phyloP scores from a whole-genome alignment of 1,140 invertebrate genomes.

The Colletes latitarsis region DNA sequence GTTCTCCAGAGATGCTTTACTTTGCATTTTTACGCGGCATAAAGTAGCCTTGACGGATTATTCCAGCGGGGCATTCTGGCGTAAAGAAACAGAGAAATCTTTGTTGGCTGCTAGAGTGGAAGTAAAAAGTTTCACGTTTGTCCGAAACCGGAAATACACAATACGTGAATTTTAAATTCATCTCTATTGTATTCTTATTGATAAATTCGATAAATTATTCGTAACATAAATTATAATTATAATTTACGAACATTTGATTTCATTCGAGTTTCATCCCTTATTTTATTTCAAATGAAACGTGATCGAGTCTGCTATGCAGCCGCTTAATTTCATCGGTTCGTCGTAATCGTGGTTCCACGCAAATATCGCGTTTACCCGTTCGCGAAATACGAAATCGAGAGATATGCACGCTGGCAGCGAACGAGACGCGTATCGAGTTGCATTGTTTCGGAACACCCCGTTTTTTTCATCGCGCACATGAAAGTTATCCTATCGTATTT shows the following conservation, averaged over 20 bases:
- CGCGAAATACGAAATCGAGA: background rate
- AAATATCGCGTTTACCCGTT: background rate
- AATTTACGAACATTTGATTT: too few species aligned
- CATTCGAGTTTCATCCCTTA: too few species aligned
- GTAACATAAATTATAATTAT: too few species aligned
- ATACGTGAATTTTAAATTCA: background rate
- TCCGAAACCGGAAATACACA: background rate
- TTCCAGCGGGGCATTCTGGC: conserved; percentile 3
- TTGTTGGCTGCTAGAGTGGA: background rate
- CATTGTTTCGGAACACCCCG: too few species aligned
- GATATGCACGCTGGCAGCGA: background rate
- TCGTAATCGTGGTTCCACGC: background rate
- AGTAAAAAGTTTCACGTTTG: conserved; percentile 8
- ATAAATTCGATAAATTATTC: background rate
- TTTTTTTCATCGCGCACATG: background rate
- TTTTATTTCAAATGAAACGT: too few species aligned
- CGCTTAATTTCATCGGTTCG: too few species aligned
- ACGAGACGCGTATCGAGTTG: background rate
- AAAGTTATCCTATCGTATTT: conserved; percentile 22
- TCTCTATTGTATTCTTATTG: background rate
- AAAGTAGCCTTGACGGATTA: conserved; percentile 43
- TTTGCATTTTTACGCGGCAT: conserved; percentile 32
- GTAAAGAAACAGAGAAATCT: conserved; percentile 19
- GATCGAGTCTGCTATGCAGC: too few species aligned
- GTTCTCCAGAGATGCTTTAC: conserved; percentile 35